Base-by-base conservation (phyloP, 2,888 invertebrate species). In the Drosophila histrio region DNA sequence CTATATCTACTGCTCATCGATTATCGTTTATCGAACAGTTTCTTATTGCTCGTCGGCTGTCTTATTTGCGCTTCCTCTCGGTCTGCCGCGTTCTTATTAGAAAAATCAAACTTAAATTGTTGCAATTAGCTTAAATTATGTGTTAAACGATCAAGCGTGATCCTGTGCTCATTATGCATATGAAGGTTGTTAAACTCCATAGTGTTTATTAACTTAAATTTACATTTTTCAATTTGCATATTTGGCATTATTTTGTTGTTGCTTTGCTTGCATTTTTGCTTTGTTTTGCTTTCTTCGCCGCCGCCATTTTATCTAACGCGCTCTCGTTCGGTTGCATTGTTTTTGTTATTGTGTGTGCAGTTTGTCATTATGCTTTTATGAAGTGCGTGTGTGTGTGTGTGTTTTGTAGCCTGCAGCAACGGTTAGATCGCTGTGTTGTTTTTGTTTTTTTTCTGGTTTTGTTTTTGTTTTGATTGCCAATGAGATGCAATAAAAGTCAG, bases 91-190 rank as follows among this genome's bases (percentile, higher is more conserved):
- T 34, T 34, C 15, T 15, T 49, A 0, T 13, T 21, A 8, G 22
- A 49, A 49, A 49, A 56, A 38, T 39, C 19, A 19, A 13, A 30
- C 7, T 22, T 15, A 15, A 36, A 19, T 17, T 17, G 19, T 11
- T 34, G n/a, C 9, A 34, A 36, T 44, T 15, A 17, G 17, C n/a
- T n/a, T 44, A 24, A 44, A 56, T 28, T 39, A 26, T 52, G 28
- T 15, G 19, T 30, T 30, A 52, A 52, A 15, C 28, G 52, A 4
- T 39, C 2, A 11, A 5, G 1, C 8, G 9, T 13, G 7, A 4
- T n/a, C 0, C 1, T 1, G 19, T 19, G 39, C 13, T 9, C n/a
- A 39, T 13, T 13, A 4, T 13, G 13, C 19, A 19, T 39, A 39
- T 30, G 9, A 39, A 30, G 8, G n/a, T 8, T 19, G 0, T 3